A percentile compares a stretch with the other conserved stretches of the same genome.
phyloP scores from a whole-genome alignment of 2,797 vertebrate genomes.

The Premnoplex brunnescens region DNA sequence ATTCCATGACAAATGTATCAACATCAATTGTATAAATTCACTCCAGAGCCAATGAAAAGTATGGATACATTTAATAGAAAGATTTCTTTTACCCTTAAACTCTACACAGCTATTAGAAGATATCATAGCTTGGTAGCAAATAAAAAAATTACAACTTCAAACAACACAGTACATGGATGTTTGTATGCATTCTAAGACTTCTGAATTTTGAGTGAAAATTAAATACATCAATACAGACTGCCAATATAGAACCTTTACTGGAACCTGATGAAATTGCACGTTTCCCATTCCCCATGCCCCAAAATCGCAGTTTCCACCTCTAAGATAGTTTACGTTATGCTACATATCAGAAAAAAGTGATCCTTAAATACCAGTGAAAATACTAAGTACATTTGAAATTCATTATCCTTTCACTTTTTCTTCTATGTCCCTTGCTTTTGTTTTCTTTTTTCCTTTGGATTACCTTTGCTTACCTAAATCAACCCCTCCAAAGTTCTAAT shows the following conservation, averaged over 20 bases:
- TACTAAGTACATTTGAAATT: background rate
- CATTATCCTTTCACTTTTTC: background rate
- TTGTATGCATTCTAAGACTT: conserved; percentile 33
- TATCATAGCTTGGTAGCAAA: conserved; percentile 36
- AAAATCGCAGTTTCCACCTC: background rate
- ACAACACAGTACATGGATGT: conserved; percentile 25
- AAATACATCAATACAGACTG: conserved; percentile 19
- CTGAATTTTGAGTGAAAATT: conserved; percentile 59
- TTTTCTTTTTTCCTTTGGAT: background rate
- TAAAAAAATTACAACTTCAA: conserved; percentile 45
- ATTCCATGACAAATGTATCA: conserved; percentile 59
- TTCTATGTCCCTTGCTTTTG: background rate
- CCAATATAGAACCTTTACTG: background rate
- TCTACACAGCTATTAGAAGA: conserved; percentile 29
- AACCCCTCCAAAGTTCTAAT: background rate
- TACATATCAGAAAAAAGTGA: background rate
- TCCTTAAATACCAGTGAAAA: background rate
- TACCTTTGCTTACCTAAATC: background rate
- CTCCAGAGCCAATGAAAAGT: conserved; percentile 42
- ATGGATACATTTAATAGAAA: conserved; percentile 9
- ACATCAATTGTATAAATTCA: conserved; percentile 56
- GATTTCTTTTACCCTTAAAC: conserved; percentile 27
- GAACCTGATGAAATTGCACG: background rate
- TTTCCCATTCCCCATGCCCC: background rate
- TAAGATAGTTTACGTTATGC: background rate